Percentiles rank a stretch among this genome's conserved stretches.
These are phyloP conservation scores for Rallus crepitans DNA, from an alignment of 2,797 vertebrate species.

Conservation along the genomic window DNA sequence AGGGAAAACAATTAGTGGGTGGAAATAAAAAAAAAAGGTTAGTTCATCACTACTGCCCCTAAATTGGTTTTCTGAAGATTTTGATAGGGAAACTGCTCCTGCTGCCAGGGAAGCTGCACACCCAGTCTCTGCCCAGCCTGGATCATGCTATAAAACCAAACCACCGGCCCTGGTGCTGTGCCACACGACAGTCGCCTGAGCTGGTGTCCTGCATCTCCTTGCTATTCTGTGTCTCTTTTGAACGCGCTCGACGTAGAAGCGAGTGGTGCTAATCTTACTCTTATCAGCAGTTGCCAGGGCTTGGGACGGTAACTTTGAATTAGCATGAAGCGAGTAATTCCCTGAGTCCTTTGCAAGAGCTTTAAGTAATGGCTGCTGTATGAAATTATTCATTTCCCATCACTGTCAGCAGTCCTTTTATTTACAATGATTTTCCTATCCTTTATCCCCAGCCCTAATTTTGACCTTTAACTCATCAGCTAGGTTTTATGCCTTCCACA, in stretches of 20 bases:
- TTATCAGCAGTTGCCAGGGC: conserved; percentile 39
- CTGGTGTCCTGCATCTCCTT: neutral
- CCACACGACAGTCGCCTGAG: fast-evolving
- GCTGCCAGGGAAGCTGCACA: neutral
- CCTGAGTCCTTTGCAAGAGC: neutral
- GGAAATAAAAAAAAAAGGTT: neutral
- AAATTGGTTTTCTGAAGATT: neutral
- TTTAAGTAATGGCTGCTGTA: conserved; percentile 2
- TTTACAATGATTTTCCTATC: neutral
- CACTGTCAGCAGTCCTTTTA: conserved; percentile 49
- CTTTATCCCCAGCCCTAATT: conserved; percentile 24
- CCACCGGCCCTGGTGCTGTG: fast-evolving
- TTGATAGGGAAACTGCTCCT: fast-evolving
- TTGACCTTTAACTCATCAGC: neutral
- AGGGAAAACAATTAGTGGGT: neutral
- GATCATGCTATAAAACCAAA: neutral
- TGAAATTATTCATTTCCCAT: conserved; percentile 1
- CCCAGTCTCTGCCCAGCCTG: fast-evolving
- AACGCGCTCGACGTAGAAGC: neutral
- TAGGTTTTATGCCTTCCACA: neutral
- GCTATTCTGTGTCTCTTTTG: neutral
- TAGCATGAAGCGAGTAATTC: conserved; percentile 3
- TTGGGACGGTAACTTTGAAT: neutral
- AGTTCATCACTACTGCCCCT: neutral
- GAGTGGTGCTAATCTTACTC: neutral